Percentiles rank a stretch among this genome's conserved stretches.
Evolutionary conservation across 2,888 invertebrate species (phyloP).

Genomic region (Oegoconia quadripuncta): DNA sequence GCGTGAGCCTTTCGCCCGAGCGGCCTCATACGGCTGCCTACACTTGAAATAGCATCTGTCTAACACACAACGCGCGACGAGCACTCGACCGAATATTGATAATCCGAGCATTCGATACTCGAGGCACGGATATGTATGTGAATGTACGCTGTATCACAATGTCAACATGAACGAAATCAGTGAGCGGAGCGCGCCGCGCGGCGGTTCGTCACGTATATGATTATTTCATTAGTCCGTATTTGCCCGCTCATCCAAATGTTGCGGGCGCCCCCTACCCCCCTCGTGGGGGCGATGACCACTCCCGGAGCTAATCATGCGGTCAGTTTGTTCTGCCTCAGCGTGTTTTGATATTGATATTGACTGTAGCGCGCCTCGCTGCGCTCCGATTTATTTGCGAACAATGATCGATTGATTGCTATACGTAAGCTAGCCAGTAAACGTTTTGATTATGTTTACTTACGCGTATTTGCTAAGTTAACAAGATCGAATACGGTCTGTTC

Average conservation of each 20-base stretch:
- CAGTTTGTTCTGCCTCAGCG: constrained; percentile 79
- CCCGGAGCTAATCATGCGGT: constrained; percentile 78
- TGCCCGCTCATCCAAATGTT: constrained; percentile 73
- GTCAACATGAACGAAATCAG: constrained; percentile 61
- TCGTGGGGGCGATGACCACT: constrained; percentile 67
- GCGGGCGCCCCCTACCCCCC: constrained; percentile 36
- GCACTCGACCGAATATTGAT: constrained; percentile 56
- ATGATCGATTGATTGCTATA: constrained; percentile 77
- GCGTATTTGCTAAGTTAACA: constrained; percentile 59
- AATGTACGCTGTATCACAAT: constrained; percentile 29
- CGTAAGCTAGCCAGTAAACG: constrained; percentile 68
- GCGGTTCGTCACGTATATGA: constrained; percentile 74
- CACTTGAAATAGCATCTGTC: constrained; percentile 10
- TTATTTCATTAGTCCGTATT: constrained; percentile 78
- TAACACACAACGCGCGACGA: constrained; percentile 40
- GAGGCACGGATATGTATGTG: constrained; percentile 25
- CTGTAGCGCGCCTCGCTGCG: constrained; percentile 72
- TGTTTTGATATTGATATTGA: constrained; percentile 79
- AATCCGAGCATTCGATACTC: constrained; percentile 41
- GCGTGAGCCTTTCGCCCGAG: constrained; percentile 43
- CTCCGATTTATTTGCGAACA: constrained; percentile 77
- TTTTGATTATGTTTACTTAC: constrained; percentile 72
- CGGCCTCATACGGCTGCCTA: constrained; percentile 38
- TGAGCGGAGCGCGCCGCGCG: constrained; percentile 58
- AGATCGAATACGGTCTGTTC: constrained; percentile 35